These are phyloP conservation scores for Exephanes ischioxanthus DNA, from an alignment of 2,888 invertebrate genomes.

Conservation along the genomic window DNA sequence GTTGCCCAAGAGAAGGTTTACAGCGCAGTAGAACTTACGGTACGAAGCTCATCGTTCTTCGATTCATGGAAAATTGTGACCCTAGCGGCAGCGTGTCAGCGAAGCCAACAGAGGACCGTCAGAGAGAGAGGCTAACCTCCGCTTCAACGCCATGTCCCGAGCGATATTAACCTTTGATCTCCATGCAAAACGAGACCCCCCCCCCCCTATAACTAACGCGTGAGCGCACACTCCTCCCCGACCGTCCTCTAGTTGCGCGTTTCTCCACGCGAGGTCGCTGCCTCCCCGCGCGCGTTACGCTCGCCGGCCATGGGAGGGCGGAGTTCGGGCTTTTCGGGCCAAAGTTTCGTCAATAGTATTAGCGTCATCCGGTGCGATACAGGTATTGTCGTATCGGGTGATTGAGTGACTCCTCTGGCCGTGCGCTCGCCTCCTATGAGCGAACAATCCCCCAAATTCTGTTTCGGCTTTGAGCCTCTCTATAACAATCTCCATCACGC, in stretches of 20 bases:
- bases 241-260: conserved; percentile 47
- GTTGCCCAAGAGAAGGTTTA: background rate
- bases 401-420: background rate
- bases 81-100: conserved; percentile 3
- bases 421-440: background rate
- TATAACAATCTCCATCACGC: background rate
- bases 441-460: conserved; percentile 16
- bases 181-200: conserved; percentile 68
- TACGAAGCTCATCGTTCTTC: conserved; percentile 32
- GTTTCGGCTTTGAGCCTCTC: conserved; percentile 20
- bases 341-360: conserved; percentile 20
- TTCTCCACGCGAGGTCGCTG: conserved; percentile 22
- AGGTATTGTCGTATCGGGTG: conserved; percentile 5
- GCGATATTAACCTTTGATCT: conserved; percentile 71
- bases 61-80: conserved; percentile 56
- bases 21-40: background rate
- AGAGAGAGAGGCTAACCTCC: conserved; percentile 31
- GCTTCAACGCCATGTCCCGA: conserved; percentile 48
- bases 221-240: background rate
- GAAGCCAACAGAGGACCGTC: conserved; percentile 15
- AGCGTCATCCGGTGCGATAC: conserved; percentile 16
- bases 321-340: conserved; percentile 4
- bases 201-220: conserved; percentile 57
- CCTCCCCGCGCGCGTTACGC: conserved; percentile 38
- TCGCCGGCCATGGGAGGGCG: conserved; percentile 23